Evolutionary conservation across 2,113 vertebrate genomes (phyloP), one percentile per base, ranked within the genome.

Genomic region (Rynchops niger): DNA sequence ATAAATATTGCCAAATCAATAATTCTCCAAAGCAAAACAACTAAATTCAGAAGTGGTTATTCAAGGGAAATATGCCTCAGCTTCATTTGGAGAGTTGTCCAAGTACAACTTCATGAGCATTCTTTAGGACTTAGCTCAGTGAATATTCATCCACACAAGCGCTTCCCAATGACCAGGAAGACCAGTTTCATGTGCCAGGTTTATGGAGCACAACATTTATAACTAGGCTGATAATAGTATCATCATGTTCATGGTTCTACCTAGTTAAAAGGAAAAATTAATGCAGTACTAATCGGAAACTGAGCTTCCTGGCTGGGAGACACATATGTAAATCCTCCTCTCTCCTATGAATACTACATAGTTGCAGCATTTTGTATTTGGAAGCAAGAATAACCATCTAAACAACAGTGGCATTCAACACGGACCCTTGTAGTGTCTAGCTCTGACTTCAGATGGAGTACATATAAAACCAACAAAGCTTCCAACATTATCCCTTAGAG

Each of bases 251-350:
- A 49, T 69, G 7, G 26, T 58, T 71, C 50, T 83, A 80, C 20
- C 20, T 42, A 50, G 15, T 49, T 77, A 58, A 90, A 82, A 86
- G 19, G 19, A 78, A 84, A 93, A 93, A 42, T 10, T 3, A 82
- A 36, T 42, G 20, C 15, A 26, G 7, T 30, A 34, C 12, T 36
- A 49, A 69, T 56, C 43, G 73, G n/a, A 55, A 85, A 78, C 13
- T 0, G 0, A 59, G 23, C 23, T 89, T 21, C 32, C 18, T 30
- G 19, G 8, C 18, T 61, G 21, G 27, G 22, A 79, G 9, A 63
- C 38, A 20, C 15, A 11, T 23, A 25, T 0, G 0, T 38, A 90
- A 93, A 87, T n/a, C 17, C 32, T 73, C 25, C 34, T 61, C 9
- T 71, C 38, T 92, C 17, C 45, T 49, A 11, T 27, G 15, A 81